phyloP scores from a whole-genome alignment of 2,113 vertebrate genomes.

The Platichthys stellatus region DNA sequence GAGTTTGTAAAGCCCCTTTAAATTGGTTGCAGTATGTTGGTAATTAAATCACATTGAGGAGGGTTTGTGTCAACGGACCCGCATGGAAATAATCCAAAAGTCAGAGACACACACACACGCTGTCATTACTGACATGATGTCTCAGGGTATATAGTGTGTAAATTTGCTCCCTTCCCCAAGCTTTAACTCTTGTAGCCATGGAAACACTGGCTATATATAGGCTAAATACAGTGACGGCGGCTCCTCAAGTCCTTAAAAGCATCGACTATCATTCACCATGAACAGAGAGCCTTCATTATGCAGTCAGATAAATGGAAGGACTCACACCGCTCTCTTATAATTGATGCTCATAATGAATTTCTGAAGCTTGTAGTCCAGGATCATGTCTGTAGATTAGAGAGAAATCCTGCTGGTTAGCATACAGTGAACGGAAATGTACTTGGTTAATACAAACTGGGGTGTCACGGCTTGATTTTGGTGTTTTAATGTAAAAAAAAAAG shows the following conservation, averaged over 20 bases:
- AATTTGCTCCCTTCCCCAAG: constrained; percentile 47
- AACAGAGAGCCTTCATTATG: constrained; percentile 39
- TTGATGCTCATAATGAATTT: constrained; percentile 24
- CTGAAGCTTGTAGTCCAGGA: constrained; percentile 40
- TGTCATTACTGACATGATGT: constrained; percentile 44
- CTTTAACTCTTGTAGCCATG: constrained; percentile 69
- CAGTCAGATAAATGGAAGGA: constrained; percentile 40
- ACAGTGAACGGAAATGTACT: constrained; percentile 22
- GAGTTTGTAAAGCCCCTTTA: constrained; percentile 22
- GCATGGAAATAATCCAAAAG: constrained; percentile 34
- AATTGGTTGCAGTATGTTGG: constrained; percentile 14
- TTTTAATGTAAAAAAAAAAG: not conserved
- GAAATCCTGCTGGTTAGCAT: constrained; percentile 25
- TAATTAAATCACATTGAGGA: constrained; percentile 15
- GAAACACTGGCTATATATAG: constrained; percentile 71
- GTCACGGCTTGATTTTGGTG: constrained; percentile 17
- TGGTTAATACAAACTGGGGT: constrained; percentile 22
- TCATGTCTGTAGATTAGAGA: constrained; percentile 33
- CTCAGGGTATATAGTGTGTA: constrained; percentile 47
- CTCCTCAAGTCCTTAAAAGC: constrained; percentile 71
- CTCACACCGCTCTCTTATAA: constrained; percentile 1
- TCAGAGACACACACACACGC: constrained; percentile 14
- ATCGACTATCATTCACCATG: constrained; percentile 28
- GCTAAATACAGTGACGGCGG: constrained; percentile 69
- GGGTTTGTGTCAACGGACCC: constrained; percentile 4